Evolutionary conservation across 2,888 invertebrate species (phyloP), one percentile per base, ranked within the genome.

Genomic region (Bimastos eiseni): DNA sequence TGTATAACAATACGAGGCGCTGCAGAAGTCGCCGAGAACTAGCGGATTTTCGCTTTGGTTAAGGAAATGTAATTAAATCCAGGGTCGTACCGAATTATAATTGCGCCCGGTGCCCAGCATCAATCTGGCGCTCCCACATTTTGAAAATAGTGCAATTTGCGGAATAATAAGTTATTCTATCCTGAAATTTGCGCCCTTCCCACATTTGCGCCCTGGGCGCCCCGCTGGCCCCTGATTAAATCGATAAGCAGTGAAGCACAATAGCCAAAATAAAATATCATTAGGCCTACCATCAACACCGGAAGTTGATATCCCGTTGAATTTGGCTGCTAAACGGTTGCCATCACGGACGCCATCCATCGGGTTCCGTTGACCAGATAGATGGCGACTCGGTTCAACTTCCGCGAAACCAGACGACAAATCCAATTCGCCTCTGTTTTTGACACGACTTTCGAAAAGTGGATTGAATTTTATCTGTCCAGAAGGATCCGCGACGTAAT

Each of bases 351-450:
- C 70, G 70, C 70, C 70, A 70, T 70, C 70, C 70, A 8, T 70
- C 70, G 30, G 70, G 30, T 6, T n/a, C 70, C 70, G 70, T 70
- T 30, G 70, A 70, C 70, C 70, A 5, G 70, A 30, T n/a, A 70
- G n/a, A 70, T 70, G 70, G 70, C 70, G 70, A n/a, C n/a, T 70
- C 70, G n/a, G 70, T n/a, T n/a, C 70, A 70, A 70, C 70, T 70
- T 70, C 70, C 30, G 70, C n/a, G n/a, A 70, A 30, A n/a, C 8
- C 70, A 70, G 70, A 70, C 70, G 70, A 70, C 70, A 70, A n/a
- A n/a, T 70, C n/a, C 70, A 6, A 2, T 13, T 30, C 11, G n/a
- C 30, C 70, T 70, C n/a, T 30, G 70, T 70, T n/a, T 70, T 70
- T 70, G 11, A n/a, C 1, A 11, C n/a, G 30, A 70, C n/a, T 70